Evolutionary conservation across 2,113 vertebrate species (phyloP).

Genomic region (Crotalus tigris): DNA sequence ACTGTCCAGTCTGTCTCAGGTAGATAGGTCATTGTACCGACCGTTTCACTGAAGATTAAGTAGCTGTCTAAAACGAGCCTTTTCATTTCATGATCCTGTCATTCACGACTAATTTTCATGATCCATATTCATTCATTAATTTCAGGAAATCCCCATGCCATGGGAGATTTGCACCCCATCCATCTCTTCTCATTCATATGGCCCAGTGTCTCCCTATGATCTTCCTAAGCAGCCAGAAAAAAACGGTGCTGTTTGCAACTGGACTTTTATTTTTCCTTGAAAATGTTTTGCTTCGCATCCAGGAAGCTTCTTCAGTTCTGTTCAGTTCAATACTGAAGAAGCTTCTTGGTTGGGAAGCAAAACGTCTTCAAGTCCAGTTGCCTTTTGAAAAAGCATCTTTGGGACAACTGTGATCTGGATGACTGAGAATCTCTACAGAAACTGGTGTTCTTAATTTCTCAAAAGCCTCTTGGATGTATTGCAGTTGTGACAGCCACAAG

Average conservation of each 20-base stretch:
- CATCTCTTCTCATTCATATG: background rate
- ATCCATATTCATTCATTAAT: conserved; percentile 23
- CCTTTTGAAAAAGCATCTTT: background rate
- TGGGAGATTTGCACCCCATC: background rate
- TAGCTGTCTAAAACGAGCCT: background rate
- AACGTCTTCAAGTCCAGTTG: background rate
- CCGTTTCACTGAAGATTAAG: background rate
- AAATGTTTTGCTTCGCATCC: background rate
- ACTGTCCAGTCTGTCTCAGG: background rate
- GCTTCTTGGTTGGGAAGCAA: background rate
- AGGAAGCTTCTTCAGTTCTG: too few relatives aligned
- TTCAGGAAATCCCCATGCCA: conserved; percentile 5
- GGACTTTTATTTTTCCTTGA: background rate
- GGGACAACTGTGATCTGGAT: background rate
- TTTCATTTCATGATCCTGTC: conserved; percentile 17
- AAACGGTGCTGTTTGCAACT: background rate
- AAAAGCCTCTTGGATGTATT: background rate
- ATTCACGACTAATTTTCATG: conserved; percentile 28
- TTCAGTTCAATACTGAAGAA: background rate
- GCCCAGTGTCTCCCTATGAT: background rate
- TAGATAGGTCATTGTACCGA: background rate
- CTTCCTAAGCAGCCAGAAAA: background rate
- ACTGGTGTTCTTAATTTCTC: background rate
- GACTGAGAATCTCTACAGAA: background rate
- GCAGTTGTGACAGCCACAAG: background rate